Base-by-base conservation (phyloP, 1,140 invertebrate genomes). In the Drosophila baimaii region DNA sequence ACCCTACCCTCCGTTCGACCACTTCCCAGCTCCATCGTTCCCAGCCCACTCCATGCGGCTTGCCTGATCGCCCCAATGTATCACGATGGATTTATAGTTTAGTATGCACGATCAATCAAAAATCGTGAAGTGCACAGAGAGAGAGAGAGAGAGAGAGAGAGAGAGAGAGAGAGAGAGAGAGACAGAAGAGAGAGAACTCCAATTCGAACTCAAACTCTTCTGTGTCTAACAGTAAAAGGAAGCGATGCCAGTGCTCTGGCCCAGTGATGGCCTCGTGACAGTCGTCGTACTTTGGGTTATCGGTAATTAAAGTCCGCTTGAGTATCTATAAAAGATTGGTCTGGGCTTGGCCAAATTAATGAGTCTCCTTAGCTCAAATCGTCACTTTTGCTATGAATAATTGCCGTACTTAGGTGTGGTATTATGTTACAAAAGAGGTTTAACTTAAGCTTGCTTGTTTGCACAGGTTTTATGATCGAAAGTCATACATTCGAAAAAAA, bases 31-130 rank as follows among this genome's bases (percentile, higher is more conserved):
- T 19, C 31, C 19, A 19, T n/a, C 49, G 13, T 46, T 33, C 39
- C 68, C 68, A 47, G 31, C 64, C 68, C 68, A 57, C 25, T 57
- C 65, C 51, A 27, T 31, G 62, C 58, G 81, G 74, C 81, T 88
- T 75, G 81, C 91, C 91, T 92, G 91, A 92, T 92, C 91, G 91
- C 91, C 91, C 59, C 85, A 92, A 92, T 92, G 91, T 92, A 92
- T 92, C 91, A 92, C 91, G 91, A 91, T 92, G 90, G 82, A 91
- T 92, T 91, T 91, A 90, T 91, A 91, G 90, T 92, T 92, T 92
- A 91, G 80, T 90, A 92, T 92, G 91, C 91, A 92, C 91, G 91
- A 92, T 92, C 91, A 92, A 92, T 92, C 91, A 92, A 91, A 91
- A 92, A 92, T 89, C 89, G 90, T 91, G 90, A 91, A 90, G 75